Evolutionary conservation across 2,113 vertebrate genomes (phyloP).

Genomic region (Laterallus jamaicensis): DNA sequence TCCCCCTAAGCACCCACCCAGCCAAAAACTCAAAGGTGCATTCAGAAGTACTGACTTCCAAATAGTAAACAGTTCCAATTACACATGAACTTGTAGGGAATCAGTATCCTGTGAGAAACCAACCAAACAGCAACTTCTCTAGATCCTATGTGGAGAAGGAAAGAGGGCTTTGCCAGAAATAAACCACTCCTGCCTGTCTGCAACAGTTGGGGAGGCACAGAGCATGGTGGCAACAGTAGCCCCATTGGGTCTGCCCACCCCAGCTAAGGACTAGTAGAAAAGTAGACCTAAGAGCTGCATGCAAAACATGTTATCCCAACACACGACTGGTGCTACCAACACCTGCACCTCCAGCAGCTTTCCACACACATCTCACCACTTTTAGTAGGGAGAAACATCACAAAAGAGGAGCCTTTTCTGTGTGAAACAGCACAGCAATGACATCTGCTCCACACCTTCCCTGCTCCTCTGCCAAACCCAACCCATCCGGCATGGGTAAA

Average conservation of each 20-base stretch:
- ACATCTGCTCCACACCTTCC: slow-evolving; percentile 36
- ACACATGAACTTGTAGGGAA: background rate
- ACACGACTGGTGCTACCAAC: background rate
- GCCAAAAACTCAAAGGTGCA: background rate
- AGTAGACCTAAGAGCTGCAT: background rate
- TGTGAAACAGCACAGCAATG: background rate
- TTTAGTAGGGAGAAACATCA: background rate
- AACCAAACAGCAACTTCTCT: background rate
- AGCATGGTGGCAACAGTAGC: background rate
- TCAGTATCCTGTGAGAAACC: background rate
- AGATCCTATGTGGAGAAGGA: background rate
- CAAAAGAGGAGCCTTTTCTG: background rate
- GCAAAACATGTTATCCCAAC: background rate
- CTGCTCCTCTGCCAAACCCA: background rate
- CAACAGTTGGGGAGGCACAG: accelerated
- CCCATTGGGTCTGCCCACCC: background rate
- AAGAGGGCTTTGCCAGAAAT: background rate
- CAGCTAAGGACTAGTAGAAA: background rate
- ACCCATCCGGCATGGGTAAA: slow-evolving; percentile 32
- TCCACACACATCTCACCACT: background rate
- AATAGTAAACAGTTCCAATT: background rate
- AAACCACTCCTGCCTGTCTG: background rate
- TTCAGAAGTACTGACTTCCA: background rate
- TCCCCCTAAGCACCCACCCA: background rate
- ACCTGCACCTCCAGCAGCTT: background rate